These are phyloP conservation scores for Sphenodon punctatus DNA, from an alignment of 2,797 vertebrate genomes.

Conservation along the genomic window DNA sequence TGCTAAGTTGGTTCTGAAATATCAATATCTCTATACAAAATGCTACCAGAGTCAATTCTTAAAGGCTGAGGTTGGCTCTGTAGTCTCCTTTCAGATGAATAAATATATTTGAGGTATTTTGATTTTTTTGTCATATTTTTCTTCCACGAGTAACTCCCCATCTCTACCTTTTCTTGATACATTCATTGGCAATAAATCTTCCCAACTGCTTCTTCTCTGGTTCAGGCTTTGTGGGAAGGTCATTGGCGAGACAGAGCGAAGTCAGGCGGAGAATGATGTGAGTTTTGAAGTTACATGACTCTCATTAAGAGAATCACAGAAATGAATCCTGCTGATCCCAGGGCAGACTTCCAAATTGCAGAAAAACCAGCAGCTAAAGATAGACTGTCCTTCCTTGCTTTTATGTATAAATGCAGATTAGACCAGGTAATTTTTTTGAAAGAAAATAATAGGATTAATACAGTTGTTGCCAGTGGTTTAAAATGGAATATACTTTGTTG, in stretches of 20 bases:
- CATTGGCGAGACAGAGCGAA: not conserved
- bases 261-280: not conserved
- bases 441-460: no score
- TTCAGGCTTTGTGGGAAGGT: not conserved
- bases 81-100: not conserved
- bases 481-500: no score
- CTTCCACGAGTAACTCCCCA: not conserved
- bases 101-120: not conserved
- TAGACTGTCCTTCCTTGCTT: not conserved
- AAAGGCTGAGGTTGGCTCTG: not conserved
- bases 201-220: not conserved
- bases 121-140: accelerated
- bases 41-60: not conserved
- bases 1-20: not conserved
- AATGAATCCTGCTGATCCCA: not conserved
- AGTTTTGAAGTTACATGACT: not conserved
- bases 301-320: not conserved
- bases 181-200: not conserved
- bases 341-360: not conserved
- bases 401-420: not conserved
- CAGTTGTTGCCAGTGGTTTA: no score
- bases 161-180: not conserved
- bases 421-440: no score
- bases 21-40: not conserved
- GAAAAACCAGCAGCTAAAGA: not conserved